phyloP scores from a whole-genome alignment of 1,140 invertebrate species.

The Papilio xuthus region DNA sequence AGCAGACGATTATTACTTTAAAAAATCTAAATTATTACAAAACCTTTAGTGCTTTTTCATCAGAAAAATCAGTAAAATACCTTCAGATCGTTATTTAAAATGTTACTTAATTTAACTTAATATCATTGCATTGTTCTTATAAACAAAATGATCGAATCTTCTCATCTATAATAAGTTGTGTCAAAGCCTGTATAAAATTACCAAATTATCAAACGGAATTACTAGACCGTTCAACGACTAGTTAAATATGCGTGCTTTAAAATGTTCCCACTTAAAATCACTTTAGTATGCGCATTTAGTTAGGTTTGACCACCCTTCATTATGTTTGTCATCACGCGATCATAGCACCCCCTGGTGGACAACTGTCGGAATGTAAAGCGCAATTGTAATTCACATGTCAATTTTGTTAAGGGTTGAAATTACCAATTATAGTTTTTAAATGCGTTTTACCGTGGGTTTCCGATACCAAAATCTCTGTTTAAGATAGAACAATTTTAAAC shows the following conservation, averaged over 20 bases:
- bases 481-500: too few relatives aligned
- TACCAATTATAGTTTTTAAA: slow-evolving; percentile 50
- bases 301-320: slow-evolving; percentile 51
- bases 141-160: background rate
- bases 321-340: slow-evolving; percentile 54
- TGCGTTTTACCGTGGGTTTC: slow-evolving; percentile 38
- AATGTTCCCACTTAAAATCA: slow-evolving; percentile 52
- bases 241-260: slow-evolving; percentile 11
- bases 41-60: too few relatives aligned
- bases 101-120: too few relatives aligned
- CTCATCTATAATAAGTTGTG: background rate
- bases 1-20: too few relatives aligned
- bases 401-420: slow-evolving; percentile 46
- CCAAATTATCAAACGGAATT: background rate
- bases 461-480: too few relatives aligned
- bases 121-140: slow-evolving; percentile 3
- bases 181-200: background rate
- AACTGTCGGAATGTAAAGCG: slow-evolving; percentile 56
- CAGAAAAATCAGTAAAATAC: too few relatives aligned
- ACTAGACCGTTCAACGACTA: slow-evolving; percentile 1
- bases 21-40: too few relatives aligned
- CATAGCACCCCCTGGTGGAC: slow-evolving; percentile 38
- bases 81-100: too few relatives aligned
- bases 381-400: slow-evolving; percentile 43
- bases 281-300: slow-evolving; percentile 49